These are phyloP conservation scores for Tetanocera ferruginea DNA, from an alignment of 2,888 invertebrate genomes.

Conservation along the genomic window DNA sequence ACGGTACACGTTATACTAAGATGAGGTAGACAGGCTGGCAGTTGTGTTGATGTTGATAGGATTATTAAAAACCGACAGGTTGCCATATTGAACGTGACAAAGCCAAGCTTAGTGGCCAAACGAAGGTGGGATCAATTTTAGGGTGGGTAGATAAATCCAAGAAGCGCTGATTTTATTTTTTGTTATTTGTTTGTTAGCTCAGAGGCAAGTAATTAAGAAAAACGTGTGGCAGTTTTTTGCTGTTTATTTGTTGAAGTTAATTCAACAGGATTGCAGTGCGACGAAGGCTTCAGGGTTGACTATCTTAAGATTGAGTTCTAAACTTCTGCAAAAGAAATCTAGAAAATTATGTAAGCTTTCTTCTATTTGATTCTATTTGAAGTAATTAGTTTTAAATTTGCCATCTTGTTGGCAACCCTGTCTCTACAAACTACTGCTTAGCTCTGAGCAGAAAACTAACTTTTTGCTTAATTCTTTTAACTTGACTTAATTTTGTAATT, in stretches of 20 bases:
- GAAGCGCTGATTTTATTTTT: too few species aligned
- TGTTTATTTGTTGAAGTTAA: too few species aligned
- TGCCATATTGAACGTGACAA: slow-evolving; percentile 49
- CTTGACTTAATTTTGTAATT: slow-evolving; percentile 38
- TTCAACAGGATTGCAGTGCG: too few species aligned
- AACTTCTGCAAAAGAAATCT: too few species aligned
- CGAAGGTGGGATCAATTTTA: neutral
- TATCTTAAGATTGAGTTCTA: too few species aligned
- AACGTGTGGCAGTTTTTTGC: too few species aligned
- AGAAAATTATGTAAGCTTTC: neutral
- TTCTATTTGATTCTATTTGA: slow-evolving; percentile 1
- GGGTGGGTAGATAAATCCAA: too few species aligned
- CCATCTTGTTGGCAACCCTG: neutral
- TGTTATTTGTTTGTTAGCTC: too few species aligned
- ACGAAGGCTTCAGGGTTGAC: neutral
- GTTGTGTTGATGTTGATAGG: slow-evolving; percentile 54
- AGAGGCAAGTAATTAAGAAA: too few species aligned
- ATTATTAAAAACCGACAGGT: slow-evolving; percentile 50
- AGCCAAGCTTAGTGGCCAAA: neutral
- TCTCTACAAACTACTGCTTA: neutral
- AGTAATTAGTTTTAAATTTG: slow-evolving; percentile 16
- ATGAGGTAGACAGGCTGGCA: neutral
- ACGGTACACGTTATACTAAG: neutral
- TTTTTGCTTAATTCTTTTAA: slow-evolving; percentile 24
- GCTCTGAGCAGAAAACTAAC: neutral